Percentiles rank a stretch among this genome's conserved stretches.
Conservation (phyloP, 2,888 invertebrate species). For the Mesopsocus fuscifrons region DNA sequence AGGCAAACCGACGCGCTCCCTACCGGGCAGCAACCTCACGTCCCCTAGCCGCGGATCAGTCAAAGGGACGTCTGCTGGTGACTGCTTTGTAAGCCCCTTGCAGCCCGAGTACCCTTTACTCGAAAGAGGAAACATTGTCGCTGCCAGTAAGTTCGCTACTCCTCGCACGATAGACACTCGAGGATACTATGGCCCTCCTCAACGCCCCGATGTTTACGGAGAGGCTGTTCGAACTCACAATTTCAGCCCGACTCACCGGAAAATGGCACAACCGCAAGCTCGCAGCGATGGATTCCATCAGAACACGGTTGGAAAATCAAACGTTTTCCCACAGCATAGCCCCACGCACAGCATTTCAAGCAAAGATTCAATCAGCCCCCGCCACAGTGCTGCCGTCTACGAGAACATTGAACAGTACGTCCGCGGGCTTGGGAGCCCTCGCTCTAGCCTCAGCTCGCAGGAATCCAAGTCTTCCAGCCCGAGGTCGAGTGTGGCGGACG, state of each 20-base stretch:
- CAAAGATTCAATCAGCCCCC: slow-evolving; percentile 32
- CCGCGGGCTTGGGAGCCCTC: slow-evolving; percentile 31
- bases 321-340: slow-evolving; percentile 21
- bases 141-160: slow-evolving; percentile 16
- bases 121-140: slow-evolving; percentile 27
- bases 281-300: slow-evolving; percentile 14
- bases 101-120: slow-evolving; percentile 22
- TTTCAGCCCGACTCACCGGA: slow-evolving; percentile 11
- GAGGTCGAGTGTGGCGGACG: slow-evolving; percentile 25
- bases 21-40: slow-evolving; percentile 17
- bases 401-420: slow-evolving; percentile 69
- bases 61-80: slow-evolving; percentile 32
- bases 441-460: slow-evolving; percentile 26
- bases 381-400: slow-evolving; percentile 29
- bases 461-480: slow-evolving; percentile 31
- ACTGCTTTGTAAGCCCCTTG: slow-evolving; percentile 29
- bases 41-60: slow-evolving; percentile 16
- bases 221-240: slow-evolving; percentile 25
- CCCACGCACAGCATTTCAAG: slow-evolving; percentile 40
- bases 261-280: slow-evolving; percentile 14
- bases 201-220: slow-evolving; percentile 47
- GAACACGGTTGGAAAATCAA: slow-evolving; percentile 10
- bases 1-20: slow-evolving; percentile 15
- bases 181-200: slow-evolving; percentile 56
- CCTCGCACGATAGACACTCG: slow-evolving; percentile 45